phyloP scores from a whole-genome alignment of 2,113 vertebrate species.

The Syngnathus scovelli region DNA sequence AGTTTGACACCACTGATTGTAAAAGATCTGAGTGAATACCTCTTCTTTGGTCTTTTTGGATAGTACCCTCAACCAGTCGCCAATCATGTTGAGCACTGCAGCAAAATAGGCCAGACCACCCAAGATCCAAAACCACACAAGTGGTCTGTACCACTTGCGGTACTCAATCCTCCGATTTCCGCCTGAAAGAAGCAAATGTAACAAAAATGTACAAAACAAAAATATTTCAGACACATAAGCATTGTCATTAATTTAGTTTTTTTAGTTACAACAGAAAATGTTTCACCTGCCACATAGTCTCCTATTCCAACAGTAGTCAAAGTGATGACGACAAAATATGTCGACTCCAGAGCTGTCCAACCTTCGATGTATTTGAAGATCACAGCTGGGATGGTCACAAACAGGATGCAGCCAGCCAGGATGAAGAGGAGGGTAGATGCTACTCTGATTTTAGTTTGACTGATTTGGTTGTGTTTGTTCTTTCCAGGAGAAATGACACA shows the following conservation, averaged over 20 bases:
- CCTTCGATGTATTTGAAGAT: slow-evolving; percentile 78
- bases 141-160: slow-evolving; percentile 86
- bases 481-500: slow-evolving; percentile 35
- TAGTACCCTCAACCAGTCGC: slow-evolving; percentile 92
- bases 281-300: slow-evolving; percentile 82
- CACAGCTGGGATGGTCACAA: slow-evolving; percentile 77
- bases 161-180: slow-evolving; percentile 84
- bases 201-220: too few species aligned
- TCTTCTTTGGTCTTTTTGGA: slow-evolving; percentile 98
- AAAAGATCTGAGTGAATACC: slow-evolving; percentile 59
- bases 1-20: too few species aligned
- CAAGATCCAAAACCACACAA: slow-evolving; percentile 97
- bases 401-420: slow-evolving; percentile 79
- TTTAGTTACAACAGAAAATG: neutral
- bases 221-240: neutral
- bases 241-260: too few species aligned
- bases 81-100: slow-evolving; percentile 95
- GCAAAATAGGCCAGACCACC: slow-evolving; percentile 94
- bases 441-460: slow-evolving; percentile 75
- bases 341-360: slow-evolving; percentile 78
- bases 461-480: slow-evolving; percentile 75
- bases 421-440: slow-evolving; percentile 81
- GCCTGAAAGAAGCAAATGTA: slow-evolving; percentile 63
- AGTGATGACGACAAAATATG: slow-evolving; percentile 83
- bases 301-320: slow-evolving; percentile 84